A percentile compares a stretch with the other conserved stretches of the same genome.
Conservation (phyloP, 2,888 invertebrate species). For the Platypus cylindrus region DNA sequence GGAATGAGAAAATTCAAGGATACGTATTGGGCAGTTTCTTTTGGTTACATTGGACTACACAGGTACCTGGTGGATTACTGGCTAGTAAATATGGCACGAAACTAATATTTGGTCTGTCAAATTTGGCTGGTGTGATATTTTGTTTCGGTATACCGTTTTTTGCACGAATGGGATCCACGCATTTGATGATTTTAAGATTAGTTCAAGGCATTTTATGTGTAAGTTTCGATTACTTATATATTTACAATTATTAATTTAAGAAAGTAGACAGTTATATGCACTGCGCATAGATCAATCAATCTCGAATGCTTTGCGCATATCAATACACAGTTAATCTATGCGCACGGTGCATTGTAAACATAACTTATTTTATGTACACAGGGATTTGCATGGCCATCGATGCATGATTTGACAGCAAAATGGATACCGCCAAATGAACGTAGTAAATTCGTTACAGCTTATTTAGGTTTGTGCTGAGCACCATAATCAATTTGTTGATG, state of each 20-base stretch:
- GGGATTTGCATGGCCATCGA: conserved; percentile 63
- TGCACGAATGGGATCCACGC: conserved; percentile 43
- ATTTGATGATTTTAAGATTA: conserved; percentile 46
- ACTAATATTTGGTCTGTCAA: conserved; percentile 52
- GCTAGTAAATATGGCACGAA: conserved; percentile 60
- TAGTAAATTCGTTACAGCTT: conserved; percentile 38
- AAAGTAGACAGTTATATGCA: conserved; percentile 1
- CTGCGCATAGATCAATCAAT: too few relatives aligned
- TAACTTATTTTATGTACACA: too few relatives aligned
- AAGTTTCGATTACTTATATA: conserved; percentile 25
- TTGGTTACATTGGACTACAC: conserved; percentile 58
- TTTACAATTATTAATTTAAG: conserved; percentile 2
- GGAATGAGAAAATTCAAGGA: conserved; percentile 52
- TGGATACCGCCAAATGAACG: conserved; percentile 77
- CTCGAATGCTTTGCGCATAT: too few relatives aligned
- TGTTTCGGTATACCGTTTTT: conserved; percentile 54
- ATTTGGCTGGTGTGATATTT: conserved; percentile 48
- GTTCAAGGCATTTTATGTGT: conserved; percentile 59
- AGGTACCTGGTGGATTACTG: conserved; percentile 59
- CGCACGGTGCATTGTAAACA: too few relatives aligned
- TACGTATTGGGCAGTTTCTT: conserved; percentile 50
- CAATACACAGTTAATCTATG: too few relatives aligned
- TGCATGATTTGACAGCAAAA: conserved; percentile 65
- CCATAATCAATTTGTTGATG: background rate
- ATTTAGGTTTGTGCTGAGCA: conserved; percentile 28